Percentiles rank a stretch among this genome's conserved stretches.
Evolutionary conservation across 2,888 invertebrate species (phyloP).

Genomic region (Serripes groenlandicus): DNA sequence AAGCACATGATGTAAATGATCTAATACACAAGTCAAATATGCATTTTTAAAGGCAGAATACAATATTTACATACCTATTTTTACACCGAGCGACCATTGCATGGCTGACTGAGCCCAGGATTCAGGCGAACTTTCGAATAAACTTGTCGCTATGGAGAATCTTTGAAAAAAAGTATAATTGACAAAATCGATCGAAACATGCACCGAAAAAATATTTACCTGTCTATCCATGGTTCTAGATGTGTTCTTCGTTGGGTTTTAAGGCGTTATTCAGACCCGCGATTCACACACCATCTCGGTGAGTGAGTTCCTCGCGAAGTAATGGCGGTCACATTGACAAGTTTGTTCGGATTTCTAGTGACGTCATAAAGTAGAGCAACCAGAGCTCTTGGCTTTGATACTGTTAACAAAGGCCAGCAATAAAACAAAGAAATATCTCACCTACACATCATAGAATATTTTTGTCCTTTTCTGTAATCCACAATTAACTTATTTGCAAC

Average conservation of each 20-base stretch:
- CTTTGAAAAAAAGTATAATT: neutral
- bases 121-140: constrained; percentile 35
- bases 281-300: constrained; percentile 51
- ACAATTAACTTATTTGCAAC: too few relatives aligned
- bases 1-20: neutral
- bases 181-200: constrained; percentile 19
- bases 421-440: neutral
- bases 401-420: neutral
- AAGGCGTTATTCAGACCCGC: constrained; percentile 22
- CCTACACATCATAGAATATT: too few relatives aligned
- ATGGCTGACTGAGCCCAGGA: constrained; percentile 54
- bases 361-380: constrained; percentile 61
- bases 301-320: constrained; percentile 61
- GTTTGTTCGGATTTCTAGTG: constrained; percentile 54
- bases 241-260: neutral
- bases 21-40: too few relatives aligned
- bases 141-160: constrained; percentile 33
- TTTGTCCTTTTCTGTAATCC: too few relatives aligned
- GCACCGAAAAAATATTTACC: constrained; percentile 44
- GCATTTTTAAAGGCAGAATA: too few relatives aligned
- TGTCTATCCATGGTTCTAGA: constrained; percentile 58
- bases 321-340: constrained; percentile 71
- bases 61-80: constrained; percentile 6
- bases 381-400: constrained; percentile 12
- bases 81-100: constrained; percentile 26